These are phyloP conservation scores for Venustoraphidia nigricollis DNA, from an alignment of 2,888 invertebrate species.

Conservation along the genomic window DNA sequence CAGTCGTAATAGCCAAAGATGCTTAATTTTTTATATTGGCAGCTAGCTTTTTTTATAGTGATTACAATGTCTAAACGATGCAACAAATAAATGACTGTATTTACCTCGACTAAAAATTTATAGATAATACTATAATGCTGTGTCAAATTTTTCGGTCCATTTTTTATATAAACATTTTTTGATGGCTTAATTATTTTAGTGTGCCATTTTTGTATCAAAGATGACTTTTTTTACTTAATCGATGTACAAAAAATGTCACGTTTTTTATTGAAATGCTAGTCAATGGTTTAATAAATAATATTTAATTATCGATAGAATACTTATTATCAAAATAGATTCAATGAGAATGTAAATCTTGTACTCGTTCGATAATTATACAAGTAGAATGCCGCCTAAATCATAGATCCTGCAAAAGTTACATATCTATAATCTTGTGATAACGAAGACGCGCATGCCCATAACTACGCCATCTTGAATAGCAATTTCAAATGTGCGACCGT, in stretches of 20 bases:
- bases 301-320: no score
- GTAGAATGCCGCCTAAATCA: no score
- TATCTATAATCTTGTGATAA: no score
- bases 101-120: conserved; percentile 1
- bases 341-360: no score
- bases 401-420: no score
- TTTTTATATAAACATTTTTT: no score
- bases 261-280: conserved; percentile 12
- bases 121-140: conserved; percentile 1
- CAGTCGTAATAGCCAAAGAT: background rate
- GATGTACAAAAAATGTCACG: conserved; percentile 8
- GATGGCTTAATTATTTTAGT: background rate
- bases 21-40: conserved; percentile 1
- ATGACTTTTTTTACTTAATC: conserved; percentile 12
- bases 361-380: no score
- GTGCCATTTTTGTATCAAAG: conserved; percentile 8
- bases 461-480: no score
- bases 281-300: background rate
- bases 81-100: background rate
- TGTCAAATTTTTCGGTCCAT: no score
- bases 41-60: conserved; percentile 18
- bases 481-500: no score
- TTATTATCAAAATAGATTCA: no score
- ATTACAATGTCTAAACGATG: conserved; percentile 2
- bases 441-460: no score